Percentiles rank a stretch among this genome's conserved stretches.
Evolutionary conservation across 2,888 invertebrate genomes (phyloP).

Genomic region (Lasioglossum vierecki): DNA sequence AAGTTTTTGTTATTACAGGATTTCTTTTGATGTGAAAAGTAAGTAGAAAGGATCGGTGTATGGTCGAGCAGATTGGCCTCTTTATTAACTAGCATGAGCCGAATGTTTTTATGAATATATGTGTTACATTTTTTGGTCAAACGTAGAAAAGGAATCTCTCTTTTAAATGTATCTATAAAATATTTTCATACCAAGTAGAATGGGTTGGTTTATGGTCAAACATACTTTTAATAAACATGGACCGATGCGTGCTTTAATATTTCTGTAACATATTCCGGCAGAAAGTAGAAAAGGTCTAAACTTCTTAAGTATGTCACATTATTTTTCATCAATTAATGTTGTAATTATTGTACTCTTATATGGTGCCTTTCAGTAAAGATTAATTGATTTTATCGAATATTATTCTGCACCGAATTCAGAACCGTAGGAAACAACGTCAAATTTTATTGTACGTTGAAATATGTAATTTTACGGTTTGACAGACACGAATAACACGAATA

Average conservation of each 20-base stretch:
- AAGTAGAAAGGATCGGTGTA: not conserved
- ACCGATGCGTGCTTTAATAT: not conserved
- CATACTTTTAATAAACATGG: not conserved
- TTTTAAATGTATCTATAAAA: not conserved
- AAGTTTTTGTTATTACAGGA: not conserved
- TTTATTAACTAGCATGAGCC: not conserved
- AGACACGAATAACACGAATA: not conserved
- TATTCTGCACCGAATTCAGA: not conserved
- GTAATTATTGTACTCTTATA: not conserved
- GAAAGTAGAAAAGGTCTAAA: not conserved
- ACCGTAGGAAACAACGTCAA: not conserved
- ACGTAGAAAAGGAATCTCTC: too few species aligned
- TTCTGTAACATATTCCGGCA: not conserved
- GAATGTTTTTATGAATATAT: not conserved
- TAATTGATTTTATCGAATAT: not conserved
- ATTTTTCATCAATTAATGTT: not conserved
- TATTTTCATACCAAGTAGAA: not conserved
- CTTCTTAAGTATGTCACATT: not conserved
- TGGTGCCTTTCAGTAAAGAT: not conserved
- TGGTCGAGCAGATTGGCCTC: not conserved
- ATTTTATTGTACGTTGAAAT: not conserved
- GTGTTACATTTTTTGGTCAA: not conserved
- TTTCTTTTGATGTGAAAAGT: not conserved
- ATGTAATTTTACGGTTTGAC: slow-evolving; percentile 1
- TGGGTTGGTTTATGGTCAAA: not conserved